phyloP scores from a whole-genome alignment of 2,113 vertebrate genomes.

The Todiramphus chloris region DNA sequence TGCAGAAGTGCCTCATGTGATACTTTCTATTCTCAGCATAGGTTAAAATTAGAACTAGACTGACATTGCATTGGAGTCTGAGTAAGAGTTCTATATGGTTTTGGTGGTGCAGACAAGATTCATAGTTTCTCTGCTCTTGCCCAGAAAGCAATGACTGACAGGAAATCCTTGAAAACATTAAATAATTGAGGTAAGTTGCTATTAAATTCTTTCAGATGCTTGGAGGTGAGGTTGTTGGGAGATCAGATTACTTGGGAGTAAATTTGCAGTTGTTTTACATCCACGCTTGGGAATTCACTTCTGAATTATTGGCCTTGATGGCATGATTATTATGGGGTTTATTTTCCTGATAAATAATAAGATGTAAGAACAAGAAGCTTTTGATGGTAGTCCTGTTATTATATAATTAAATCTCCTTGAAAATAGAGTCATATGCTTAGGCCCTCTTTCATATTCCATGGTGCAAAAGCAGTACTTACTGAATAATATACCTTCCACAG shows the following conservation, averaged over 20 bases:
- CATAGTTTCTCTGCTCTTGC: not conserved
- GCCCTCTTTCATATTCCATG: not conserved
- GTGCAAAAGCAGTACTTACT: not conserved
- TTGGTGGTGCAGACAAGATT: not conserved
- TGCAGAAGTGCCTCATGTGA: slow-evolving; percentile 69
- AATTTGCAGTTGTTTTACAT: not conserved
- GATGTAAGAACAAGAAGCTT: not conserved
- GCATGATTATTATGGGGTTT: not conserved
- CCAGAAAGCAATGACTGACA: not conserved
- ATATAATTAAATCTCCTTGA: not conserved
- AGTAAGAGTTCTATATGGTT: slow-evolving; percentile 31
- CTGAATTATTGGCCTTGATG: not conserved
- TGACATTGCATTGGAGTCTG: slow-evolving; percentile 42
- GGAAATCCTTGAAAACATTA: not conserved
- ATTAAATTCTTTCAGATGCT: not conserved
- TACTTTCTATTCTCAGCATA: slow-evolving; percentile 74
- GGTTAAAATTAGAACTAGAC: slow-evolving; percentile 81
- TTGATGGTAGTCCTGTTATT: not conserved
- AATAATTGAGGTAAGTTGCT: slow-evolving; percentile 53
- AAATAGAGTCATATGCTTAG: not conserved
- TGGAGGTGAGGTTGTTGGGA: not conserved
- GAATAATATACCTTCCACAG: not conserved
- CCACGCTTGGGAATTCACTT: not conserved
- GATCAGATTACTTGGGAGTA: not conserved
- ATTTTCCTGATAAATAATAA: not conserved